Evolutionary conservation across 2,797 vertebrate genomes (phyloP).

Genomic region (Adrianichthys oophorus): DNA sequence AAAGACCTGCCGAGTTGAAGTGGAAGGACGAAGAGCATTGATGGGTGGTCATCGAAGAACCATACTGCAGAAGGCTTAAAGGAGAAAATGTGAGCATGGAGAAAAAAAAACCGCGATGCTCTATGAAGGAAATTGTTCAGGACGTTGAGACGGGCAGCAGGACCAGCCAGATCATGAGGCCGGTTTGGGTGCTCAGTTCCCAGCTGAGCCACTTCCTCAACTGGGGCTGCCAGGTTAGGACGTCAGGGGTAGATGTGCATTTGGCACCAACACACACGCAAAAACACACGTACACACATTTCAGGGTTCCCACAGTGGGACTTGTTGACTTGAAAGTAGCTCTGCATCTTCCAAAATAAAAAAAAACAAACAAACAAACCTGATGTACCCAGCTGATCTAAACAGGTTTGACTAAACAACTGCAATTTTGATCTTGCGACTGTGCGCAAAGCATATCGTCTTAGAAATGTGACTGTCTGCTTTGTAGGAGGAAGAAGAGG

Average conservation of each 20-base stretch:
- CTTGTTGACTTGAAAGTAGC: constrained; percentile 26
- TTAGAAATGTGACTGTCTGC: no score
- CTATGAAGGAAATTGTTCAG: constrained; percentile 23
- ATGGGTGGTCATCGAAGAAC: constrained; percentile 13
- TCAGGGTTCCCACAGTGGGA: constrained; percentile 70
- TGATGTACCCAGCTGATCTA: no score
- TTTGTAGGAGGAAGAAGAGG: no score
- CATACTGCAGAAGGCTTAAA: background rate
- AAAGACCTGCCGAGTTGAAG: constrained; percentile 24
- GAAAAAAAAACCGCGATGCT: constrained; percentile 22
- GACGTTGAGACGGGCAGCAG: constrained; percentile 32
- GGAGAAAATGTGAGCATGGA: constrained; percentile 29
- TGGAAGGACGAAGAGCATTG: background rate
- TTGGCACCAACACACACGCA: constrained; percentile 40
- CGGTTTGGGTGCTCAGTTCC: constrained; percentile 41
- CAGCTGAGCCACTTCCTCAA: constrained; percentile 59
- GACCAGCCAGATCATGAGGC: constrained; percentile 32
- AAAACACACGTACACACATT: constrained; percentile 20
- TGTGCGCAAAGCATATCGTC: no score
- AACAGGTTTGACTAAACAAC: constrained; percentile 4
- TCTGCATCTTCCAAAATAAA: background rate
- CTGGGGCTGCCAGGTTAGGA: constrained; percentile 55
- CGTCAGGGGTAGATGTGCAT: constrained; percentile 49
- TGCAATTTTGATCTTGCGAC: background rate
- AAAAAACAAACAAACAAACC: background rate